A percentile compares a stretch with the other conserved stretches of the same genome.
Evolutionary conservation across 2,888 invertebrate genomes (phyloP).

Genomic region (Drosophila subquinaria): DNA sequence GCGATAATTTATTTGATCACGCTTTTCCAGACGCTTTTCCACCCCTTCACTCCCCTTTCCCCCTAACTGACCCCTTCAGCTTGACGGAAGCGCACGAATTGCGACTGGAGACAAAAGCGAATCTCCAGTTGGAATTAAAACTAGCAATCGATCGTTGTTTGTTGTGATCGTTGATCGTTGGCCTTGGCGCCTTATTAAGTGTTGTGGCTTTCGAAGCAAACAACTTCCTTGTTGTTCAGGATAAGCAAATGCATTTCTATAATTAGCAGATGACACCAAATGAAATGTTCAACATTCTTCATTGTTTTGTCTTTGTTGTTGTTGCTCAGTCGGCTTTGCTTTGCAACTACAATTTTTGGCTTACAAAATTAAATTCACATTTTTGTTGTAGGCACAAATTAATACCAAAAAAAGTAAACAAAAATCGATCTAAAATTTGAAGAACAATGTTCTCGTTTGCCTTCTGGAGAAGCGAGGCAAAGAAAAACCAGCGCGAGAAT

Average conservation of each 20-base stretch:
- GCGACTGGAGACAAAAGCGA: slow-evolving; percentile 44
- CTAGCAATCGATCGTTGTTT: slow-evolving; percentile 34
- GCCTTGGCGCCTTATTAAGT: slow-evolving; percentile 53
- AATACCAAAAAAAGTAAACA: slow-evolving; percentile 27
- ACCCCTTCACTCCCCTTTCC: background rate
- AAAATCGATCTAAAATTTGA: background rate
- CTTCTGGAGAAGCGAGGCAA: slow-evolving; percentile 60
- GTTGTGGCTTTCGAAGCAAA: background rate
- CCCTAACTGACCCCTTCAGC: background rate
- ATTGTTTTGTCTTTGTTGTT: background rate
- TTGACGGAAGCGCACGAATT: slow-evolving; percentile 77
- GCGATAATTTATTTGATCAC: slow-evolving; percentile 75
- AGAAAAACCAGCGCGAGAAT: slow-evolving; percentile 55
- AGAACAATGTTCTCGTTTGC: slow-evolving; percentile 52
- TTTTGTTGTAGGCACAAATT: slow-evolving; percentile 61
- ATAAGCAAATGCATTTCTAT: slow-evolving; percentile 33
- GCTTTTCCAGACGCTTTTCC: slow-evolving; percentile 52
- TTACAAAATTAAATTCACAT: slow-evolving; percentile 34
- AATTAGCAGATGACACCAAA: slow-evolving; percentile 26
- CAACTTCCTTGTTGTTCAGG: slow-evolving; percentile 52
- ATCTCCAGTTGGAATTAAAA: slow-evolving; percentile 40
- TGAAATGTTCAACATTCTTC: slow-evolving; percentile 3
- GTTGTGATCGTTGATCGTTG: slow-evolving; percentile 20
- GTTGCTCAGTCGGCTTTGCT: slow-evolving; percentile 28
- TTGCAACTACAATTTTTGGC: slow-evolving; percentile 31